These are phyloP conservation scores for Oxystoma pomonae DNA, from an alignment of 2,888 invertebrate species.

Conservation along the genomic window DNA sequence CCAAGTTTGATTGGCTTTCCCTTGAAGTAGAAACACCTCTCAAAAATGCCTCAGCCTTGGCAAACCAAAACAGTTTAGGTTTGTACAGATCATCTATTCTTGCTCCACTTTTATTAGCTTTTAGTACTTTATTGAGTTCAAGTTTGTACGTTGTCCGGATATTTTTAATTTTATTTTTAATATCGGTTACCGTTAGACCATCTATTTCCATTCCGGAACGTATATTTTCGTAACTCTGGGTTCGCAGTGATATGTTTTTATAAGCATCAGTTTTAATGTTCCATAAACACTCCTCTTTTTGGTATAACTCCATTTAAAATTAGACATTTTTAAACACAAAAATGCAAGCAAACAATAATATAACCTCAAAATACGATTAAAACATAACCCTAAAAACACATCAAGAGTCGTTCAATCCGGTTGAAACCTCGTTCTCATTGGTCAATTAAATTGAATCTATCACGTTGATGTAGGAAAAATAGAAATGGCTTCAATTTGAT, in stretches of 20 bases:
- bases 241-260: not conserved
- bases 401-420: too few relatives aligned
- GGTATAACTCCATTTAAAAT: conserved; percentile 7
- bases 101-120: conserved; percentile 35
- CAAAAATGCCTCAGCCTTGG: conserved; percentile 14
- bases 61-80: conserved; percentile 22
- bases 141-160: conserved; percentile 34
- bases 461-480: too few relatives aligned
- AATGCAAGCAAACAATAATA: too few relatives aligned
- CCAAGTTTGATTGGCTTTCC: conserved; percentile 15
- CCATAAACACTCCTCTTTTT: not conserved
- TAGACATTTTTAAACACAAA: not conserved
- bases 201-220: conserved; percentile 6
- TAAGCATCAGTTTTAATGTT: conserved; percentile 1
- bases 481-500: too few relatives aligned
- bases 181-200: conserved; percentile 4
- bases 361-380: too few relatives aligned
- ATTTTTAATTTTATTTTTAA: conserved; percentile 15
- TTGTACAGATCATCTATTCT: conserved; percentile 28
- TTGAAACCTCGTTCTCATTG: too few relatives aligned
- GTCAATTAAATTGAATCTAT: too few relatives aligned
- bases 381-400: too few relatives aligned
- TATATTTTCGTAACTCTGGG: conserved; percentile 3
- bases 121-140: conserved; percentile 34
- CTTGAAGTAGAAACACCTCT: conserved; percentile 11